These are phyloP conservation scores for Bufo bufo DNA, from an alignment of 2,113 vertebrate species.

Conservation along the genomic window DNA sequence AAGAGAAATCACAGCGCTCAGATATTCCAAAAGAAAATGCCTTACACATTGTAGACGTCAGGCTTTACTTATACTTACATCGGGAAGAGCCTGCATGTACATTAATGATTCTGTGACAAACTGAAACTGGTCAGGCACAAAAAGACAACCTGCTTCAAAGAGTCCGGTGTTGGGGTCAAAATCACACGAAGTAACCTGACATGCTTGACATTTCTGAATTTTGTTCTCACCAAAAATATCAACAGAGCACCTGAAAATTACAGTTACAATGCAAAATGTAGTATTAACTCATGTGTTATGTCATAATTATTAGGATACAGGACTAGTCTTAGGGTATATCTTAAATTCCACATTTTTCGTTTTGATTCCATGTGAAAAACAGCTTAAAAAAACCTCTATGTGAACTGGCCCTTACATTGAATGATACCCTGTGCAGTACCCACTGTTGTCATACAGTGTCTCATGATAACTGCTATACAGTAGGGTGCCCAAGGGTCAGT, in stretches of 20 bases:
- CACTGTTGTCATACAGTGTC: too few species aligned
- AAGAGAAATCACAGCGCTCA: not conserved
- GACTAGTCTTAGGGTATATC: too few species aligned
- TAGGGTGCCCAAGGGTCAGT: too few species aligned
- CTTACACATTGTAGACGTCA: not conserved
- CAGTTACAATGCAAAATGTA: not conserved
- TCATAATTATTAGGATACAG: too few species aligned
- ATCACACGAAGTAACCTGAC: conserved; percentile 27
- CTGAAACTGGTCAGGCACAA: conserved; percentile 65
- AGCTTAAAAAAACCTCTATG: too few species aligned
- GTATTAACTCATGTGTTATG: too few species aligned
- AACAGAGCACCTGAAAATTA: conserved; percentile 65
- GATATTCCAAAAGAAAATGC: not conserved
- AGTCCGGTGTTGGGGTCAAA: conserved; percentile 53
- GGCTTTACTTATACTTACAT: conserved; percentile 64
- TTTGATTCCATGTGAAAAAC: too few species aligned
- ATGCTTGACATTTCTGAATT: conserved; percentile 27
- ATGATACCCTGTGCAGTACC: too few species aligned
- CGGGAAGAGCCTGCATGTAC: conserved; percentile 64
- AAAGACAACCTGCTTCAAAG: conserved; percentile 67
- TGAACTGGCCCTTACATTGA: too few species aligned
- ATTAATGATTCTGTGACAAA: conserved; percentile 65
- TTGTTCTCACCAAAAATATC: conserved; percentile 55
- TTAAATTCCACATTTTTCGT: too few species aligned
- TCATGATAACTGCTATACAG: too few species aligned